Base-by-base conservation (phyloP, 2,888 invertebrate genomes). In the Chaetogeoica ovagalla region DNA sequence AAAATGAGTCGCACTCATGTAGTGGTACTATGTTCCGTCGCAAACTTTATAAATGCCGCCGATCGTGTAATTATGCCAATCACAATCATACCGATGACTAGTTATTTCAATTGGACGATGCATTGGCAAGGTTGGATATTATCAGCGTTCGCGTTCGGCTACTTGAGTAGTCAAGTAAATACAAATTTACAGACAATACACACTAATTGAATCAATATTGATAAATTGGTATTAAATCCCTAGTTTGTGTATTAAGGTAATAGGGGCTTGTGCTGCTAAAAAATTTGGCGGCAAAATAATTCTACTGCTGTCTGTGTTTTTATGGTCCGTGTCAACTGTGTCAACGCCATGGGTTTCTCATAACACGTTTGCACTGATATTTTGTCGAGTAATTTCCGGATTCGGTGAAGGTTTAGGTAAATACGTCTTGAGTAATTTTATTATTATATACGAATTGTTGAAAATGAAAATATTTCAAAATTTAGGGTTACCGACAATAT, bases 11-110 rank as follows among this genome's bases (percentile, higher is more conserved):
- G 70, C 3, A 81, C 89, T 77, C 87, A 89, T 77, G 89, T 90
- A 82, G 89, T 93, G 70, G 90, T 90, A 73, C 86, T 93, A 83
- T 92, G 92, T 85, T 91, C 91, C 39, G 87, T 90, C 70, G 92
- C 92, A 69, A 93, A 93, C 86, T 92, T 93, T 84, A 92, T 93
- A 84, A 92, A 93, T 86, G 91, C 92, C 72, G 92, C 92, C 6
- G 93, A 93, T 86, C 87, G 92, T 82, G 91, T 92, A 9, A 91
- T 93, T 76, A 92, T 93, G 92, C 92, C 93, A 1, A 91, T 93
- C 81, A 91, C 92, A 37, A 92, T 93, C 82, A 90, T 93, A 57
- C 91, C 90, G 6, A 92, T 93, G 92, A 89, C 91, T 1, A 90
- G 91, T 85, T 88, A 91, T 85, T 92, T 90, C 85, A 89, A 90